Evolutionary conservation across 2,797 vertebrate genomes (phyloP).

Genomic region (Cuniculus paca): DNA sequence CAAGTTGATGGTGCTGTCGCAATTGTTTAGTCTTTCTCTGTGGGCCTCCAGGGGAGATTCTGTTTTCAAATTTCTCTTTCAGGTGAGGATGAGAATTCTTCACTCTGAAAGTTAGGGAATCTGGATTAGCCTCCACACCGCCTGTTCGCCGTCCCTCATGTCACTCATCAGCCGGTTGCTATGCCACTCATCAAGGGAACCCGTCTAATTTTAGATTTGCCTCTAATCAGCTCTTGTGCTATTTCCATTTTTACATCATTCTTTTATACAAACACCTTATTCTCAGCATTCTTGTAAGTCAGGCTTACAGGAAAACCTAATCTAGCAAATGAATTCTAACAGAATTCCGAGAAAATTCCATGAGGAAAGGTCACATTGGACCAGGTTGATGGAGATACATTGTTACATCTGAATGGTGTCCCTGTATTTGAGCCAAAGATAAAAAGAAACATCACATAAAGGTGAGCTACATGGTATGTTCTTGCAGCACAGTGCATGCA

Average conservation of each 20-base stretch:
- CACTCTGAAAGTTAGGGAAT: neutral
- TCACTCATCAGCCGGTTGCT: conserved; percentile 41
- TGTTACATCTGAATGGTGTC: neutral
- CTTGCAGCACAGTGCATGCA: neutral
- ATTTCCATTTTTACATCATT: conserved; percentile 67
- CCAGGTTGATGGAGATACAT: neutral
- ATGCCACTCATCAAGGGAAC: conserved; percentile 61
- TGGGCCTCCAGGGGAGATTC: neutral
- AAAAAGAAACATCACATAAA: conserved; percentile 36
- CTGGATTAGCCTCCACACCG: neutral
- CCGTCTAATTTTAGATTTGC: conserved; percentile 60
- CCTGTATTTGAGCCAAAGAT: neutral
- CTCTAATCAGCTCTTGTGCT: conserved; percentile 65
- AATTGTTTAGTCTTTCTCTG: conserved; percentile 23
- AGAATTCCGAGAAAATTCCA: neutral
- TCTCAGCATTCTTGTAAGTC: conserved; percentile 49
- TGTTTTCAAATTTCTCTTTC: conserved; percentile 56
- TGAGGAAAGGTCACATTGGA: neutral
- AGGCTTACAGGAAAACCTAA: conserved; percentile 33
- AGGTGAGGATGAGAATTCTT: conserved; percentile 35
- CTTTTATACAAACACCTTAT: conserved; percentile 61
- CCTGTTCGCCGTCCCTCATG: neutral
- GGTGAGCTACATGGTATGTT: neutral
- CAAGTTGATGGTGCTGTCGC: neutral
- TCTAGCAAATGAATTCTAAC: conserved; percentile 5